Evolutionary conservation across 2,797 vertebrate species (phyloP).

Genomic region (Pachyuromys duprasi): DNA sequence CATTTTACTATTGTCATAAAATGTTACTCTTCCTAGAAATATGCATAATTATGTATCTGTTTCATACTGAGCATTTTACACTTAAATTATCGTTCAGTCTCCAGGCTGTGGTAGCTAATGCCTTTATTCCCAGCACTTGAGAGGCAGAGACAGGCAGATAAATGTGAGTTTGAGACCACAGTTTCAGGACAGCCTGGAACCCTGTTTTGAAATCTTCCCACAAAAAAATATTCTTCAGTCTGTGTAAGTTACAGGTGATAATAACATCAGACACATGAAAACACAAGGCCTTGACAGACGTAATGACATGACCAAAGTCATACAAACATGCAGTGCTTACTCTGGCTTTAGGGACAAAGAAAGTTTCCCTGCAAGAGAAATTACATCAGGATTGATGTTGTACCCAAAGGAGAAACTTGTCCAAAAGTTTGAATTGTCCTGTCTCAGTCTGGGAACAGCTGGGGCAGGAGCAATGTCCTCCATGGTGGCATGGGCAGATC

Average conservation of each 20-base stretch:
- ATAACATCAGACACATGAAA: conserved; percentile 8
- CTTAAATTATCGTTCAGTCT: background rate
- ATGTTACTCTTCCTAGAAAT: background rate
- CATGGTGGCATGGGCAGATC: background rate
- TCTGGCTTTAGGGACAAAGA: background rate
- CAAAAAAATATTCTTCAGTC: background rate
- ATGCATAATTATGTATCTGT: background rate
- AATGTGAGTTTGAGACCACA: background rate
- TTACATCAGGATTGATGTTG: background rate
- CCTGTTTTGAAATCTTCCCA: background rate
- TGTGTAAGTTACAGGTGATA: background rate
- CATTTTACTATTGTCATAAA: conserved; percentile 45
- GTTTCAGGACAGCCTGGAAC: background rate
- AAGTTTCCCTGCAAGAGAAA: background rate
- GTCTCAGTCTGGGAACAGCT: background rate
- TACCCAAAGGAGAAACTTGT: background rate
- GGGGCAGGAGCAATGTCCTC: background rate
- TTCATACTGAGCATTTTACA: background rate
- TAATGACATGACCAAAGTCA: background rate
- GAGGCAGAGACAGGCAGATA: background rate
- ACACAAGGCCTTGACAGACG: conserved; percentile 30
- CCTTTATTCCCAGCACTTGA: background rate
- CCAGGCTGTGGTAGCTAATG: background rate
- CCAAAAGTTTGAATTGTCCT: background rate
- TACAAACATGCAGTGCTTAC: background rate